These are phyloP conservation scores for Charadrius vociferus DNA, from an alignment of 2,113 vertebrate species.

Conservation along the genomic window DNA sequence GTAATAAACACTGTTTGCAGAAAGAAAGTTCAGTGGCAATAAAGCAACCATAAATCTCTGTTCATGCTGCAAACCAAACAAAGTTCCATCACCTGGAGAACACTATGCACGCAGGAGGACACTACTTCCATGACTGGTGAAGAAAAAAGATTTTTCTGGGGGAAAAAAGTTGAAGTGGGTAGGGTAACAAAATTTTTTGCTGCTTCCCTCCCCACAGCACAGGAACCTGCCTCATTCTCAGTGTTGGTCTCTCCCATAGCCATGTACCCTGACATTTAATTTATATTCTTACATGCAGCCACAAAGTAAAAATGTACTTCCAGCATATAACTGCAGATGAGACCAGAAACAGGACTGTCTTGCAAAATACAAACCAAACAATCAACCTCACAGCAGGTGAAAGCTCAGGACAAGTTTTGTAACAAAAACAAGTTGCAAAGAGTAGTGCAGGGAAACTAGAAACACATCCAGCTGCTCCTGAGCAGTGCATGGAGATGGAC, in stretches of 20 bases:
- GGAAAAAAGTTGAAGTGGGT: not conserved
- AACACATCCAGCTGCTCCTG: not conserved
- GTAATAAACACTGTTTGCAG: not conserved
- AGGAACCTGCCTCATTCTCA: not conserved
- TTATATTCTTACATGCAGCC: not conserved
- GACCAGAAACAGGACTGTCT: not conserved
- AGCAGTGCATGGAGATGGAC: not conserved
- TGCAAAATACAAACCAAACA: fast-evolving
- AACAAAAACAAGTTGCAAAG: not conserved
- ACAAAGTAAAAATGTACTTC: not conserved
- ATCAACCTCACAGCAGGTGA: not conserved
- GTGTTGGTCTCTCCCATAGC: not conserved
- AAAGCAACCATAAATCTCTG: not conserved
- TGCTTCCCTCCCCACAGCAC: not conserved
- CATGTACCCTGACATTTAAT: not conserved
- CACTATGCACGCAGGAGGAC: not conserved
- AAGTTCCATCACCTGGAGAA: not conserved
- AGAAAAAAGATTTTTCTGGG: not conserved
- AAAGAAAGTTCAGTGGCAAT: not conserved
- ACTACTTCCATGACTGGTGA: not conserved
- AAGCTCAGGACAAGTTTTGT: not conserved
- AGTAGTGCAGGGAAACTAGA: not conserved
- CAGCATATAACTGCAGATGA: not conserved
- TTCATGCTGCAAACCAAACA: not conserved
- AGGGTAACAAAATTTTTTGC: not conserved